A percentile compares a stretch with the other conserved stretches of the same genome.
Conservation (phyloP, 2,888 invertebrate species). For the Melinaea marsaeus region DNA sequence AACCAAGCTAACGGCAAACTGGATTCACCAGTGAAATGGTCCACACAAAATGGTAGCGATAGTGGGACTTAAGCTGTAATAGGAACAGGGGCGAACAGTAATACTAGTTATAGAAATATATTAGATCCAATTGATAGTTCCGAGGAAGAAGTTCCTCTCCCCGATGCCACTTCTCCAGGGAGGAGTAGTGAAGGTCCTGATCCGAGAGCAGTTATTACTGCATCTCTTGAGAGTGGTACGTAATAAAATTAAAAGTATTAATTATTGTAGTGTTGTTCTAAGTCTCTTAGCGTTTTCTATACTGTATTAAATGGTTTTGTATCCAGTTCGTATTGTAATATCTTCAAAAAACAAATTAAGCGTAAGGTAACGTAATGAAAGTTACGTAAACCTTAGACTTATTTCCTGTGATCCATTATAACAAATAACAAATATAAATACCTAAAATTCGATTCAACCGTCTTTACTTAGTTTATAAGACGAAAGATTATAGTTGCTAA, state of each 20-base stretch:
- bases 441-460: conserved; percentile 45
- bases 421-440: conserved; percentile 35
- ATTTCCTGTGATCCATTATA: conserved; percentile 21
- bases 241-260: neutral
- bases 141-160: conserved; percentile 69
- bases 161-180: conserved; percentile 71
- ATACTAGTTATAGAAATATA: conserved; percentile 67
- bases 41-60: conserved; percentile 70
- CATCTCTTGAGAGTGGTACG: conserved; percentile 65
- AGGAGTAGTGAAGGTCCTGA: conserved; percentile 73
- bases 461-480: conserved; percentile 59
- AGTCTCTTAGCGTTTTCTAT: neutral
- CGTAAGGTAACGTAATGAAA: conserved; percentile 11
- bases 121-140: conserved; percentile 73
- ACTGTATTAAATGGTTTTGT: neutral
- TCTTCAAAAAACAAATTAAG: neutral
- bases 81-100: conserved; percentile 65
- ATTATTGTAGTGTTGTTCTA: neutral
- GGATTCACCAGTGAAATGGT: conserved; percentile 71
- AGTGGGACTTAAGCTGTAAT: conserved; percentile 75
- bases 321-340: neutral
- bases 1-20: conserved; percentile 72
- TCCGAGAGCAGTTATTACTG: conserved; percentile 70
- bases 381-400: conserved; percentile 5
- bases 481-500: conserved; percentile 65